A percentile compares a stretch with the other conserved stretches of the same genome.
phyloP scores from a whole-genome alignment of 1,140 invertebrate species.

The Hycleus cichorii region DNA sequence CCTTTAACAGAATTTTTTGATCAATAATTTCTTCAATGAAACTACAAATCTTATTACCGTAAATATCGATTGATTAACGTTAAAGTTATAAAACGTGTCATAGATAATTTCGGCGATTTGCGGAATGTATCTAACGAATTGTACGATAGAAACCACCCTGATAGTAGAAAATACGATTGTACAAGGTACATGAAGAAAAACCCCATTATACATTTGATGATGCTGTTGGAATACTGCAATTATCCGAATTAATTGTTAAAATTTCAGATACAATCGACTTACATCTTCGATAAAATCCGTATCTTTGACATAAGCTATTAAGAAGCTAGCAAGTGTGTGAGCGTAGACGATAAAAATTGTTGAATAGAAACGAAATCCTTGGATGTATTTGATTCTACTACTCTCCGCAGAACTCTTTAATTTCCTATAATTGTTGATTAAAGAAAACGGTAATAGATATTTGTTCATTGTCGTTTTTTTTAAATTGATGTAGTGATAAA shows the following conservation, averaged over 20 bases:
- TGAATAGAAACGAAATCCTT: slow-evolving; percentile 16
- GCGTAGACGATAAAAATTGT: slow-evolving; percentile 11
- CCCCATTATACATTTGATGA: neutral
- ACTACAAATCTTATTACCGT: slow-evolving; percentile 9
- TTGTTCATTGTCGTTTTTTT: too few relatives aligned
- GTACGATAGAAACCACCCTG: slow-evolving; percentile 19
- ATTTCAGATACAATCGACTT: neutral
- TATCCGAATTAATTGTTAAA: too few relatives aligned
- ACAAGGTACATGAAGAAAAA: slow-evolving; percentile 14
- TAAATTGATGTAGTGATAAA: too few relatives aligned
- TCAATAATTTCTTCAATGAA: neutral
- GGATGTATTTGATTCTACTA: slow-evolving; percentile 13
- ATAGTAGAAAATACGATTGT: slow-evolving; percentile 25
- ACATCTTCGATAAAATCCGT: slow-evolving; percentile 17
- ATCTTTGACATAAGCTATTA: slow-evolving; percentile 4
- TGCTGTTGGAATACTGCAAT: neutral
- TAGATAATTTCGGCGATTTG: slow-evolving; percentile 6
- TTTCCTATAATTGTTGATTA: too few relatives aligned
- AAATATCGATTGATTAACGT: slow-evolving; percentile 26
- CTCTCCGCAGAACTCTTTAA: too few relatives aligned
- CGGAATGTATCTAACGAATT: slow-evolving; percentile 20
- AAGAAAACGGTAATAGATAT: too few relatives aligned
- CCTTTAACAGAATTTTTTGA: slow-evolving; percentile 20
- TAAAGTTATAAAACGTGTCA: slow-evolving; percentile 9
- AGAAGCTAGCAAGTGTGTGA: slow-evolving; percentile 7